Evolutionary conservation across 2,113 vertebrate species (phyloP).

Genomic region (Tapirus terrestris): DNA sequence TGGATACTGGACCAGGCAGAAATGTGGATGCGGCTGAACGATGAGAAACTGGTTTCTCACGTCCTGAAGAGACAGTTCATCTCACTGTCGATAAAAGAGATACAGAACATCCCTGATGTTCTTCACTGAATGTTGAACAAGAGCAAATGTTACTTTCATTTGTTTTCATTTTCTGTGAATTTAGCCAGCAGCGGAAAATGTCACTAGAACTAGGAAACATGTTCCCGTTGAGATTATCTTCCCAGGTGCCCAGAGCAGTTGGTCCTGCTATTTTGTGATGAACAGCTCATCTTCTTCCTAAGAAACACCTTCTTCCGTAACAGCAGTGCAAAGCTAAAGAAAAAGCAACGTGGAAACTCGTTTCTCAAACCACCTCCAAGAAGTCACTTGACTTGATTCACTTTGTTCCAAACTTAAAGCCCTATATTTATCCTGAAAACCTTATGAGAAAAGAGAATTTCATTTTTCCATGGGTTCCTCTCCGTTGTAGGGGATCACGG

Average conservation of each 20-base stretch:
- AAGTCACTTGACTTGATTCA: neutral
- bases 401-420: neutral
- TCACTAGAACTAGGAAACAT: neutral
- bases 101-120: neutral
- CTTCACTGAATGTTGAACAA: neutral
- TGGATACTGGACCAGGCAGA: rapidly evolving
- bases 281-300: neutral
- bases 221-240: neutral
- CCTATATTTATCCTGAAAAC: neutral
- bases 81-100: neutral
- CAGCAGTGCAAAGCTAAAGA: neutral
- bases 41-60: neutral
- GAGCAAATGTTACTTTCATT: neutral
- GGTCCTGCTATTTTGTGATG: neutral
- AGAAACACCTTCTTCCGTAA: neutral
- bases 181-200: neutral
- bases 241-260: neutral
- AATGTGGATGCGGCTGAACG: neutral
- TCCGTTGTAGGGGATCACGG: rapidly evolving
- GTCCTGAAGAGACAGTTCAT: neutral
- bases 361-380: neutral
- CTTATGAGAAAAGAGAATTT: neutral
- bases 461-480: rapidly evolving
- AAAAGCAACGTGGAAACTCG: neutral
- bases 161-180: neutral